A percentile compares a stretch with the other conserved stretches of the same genome.
phyloP scores from a whole-genome alignment of 2,888 invertebrate species.

The Eudasyphora cyanicolor region DNA sequence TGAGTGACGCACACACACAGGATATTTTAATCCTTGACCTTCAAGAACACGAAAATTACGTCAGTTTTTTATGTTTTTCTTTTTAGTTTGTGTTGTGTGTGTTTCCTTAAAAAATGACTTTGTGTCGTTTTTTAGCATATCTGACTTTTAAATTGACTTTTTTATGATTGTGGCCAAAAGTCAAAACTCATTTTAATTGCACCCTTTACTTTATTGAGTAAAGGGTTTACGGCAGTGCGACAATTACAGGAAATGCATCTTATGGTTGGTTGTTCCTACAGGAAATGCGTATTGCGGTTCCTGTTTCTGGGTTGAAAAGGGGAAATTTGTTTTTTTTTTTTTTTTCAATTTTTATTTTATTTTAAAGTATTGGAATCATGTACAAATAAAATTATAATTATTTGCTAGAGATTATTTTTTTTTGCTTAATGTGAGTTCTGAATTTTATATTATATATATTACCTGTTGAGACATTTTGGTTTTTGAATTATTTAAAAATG shows the following conservation, averaged over 20 bases:
- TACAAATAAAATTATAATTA: too few relatives aligned
- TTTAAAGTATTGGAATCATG: neutral
- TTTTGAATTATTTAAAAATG: too few relatives aligned
- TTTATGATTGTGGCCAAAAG: constrained; percentile 45
- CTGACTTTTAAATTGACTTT: neutral
- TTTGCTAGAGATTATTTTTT: too few relatives aligned
- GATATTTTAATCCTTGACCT: constrained; percentile 2
- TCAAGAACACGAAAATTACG: neutral
- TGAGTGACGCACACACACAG: neutral
- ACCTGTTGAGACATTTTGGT: too few relatives aligned
- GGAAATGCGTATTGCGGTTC: constrained; percentile 1
- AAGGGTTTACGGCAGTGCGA: constrained; percentile 1
- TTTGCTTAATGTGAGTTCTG: too few relatives aligned
- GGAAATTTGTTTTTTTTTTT: neutral
- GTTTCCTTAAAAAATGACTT: constrained; percentile 15
- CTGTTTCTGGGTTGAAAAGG: constrained; percentile 5
- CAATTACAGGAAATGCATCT: constrained; percentile 17
- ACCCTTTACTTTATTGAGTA: constrained; percentile 34
- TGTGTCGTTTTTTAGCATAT: constrained; percentile 6
- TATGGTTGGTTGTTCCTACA: neutral
- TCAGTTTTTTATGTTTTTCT: constrained; percentile 36
- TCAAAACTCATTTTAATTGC: constrained; percentile 39
- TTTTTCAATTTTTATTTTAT: neutral
- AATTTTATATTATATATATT: too few relatives aligned
- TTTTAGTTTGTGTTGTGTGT: neutral